Evolutionary conservation across 2,888 invertebrate species (phyloP).

Genomic region (Aquatica leii): DNA sequence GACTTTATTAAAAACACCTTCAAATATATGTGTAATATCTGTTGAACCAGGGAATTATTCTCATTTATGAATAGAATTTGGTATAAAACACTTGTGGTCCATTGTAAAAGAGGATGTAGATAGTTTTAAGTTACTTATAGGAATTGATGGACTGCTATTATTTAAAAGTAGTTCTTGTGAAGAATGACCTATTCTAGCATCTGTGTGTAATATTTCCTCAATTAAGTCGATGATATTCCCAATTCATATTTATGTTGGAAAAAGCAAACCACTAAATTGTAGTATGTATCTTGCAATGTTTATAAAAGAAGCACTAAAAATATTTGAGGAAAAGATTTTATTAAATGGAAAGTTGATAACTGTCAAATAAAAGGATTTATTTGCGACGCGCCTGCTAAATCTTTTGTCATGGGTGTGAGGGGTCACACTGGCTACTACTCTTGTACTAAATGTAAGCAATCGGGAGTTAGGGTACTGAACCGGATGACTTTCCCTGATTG

Average conservation of each 20-base stretch:
- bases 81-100: background rate
- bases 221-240: constrained; percentile 14
- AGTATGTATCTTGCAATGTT: constrained; percentile 14
- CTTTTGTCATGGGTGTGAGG: constrained; percentile 22
- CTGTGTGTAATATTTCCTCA: constrained; percentile 13
- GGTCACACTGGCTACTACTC: constrained; percentile 31
- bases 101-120: background rate
- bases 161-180: constrained; percentile 1
- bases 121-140: too few species aligned
- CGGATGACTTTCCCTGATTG: constrained; percentile 11
- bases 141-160: too few species aligned
- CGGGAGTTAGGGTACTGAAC: constrained; percentile 9
- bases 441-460: constrained; percentile 25
- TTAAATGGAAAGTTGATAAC: constrained; percentile 9
- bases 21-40: background rate
- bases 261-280: constrained; percentile 13
- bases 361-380: constrained; percentile 11
- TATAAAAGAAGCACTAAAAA: constrained; percentile 12
- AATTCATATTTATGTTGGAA: constrained; percentile 19
- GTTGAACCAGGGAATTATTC: constrained; percentile 9
- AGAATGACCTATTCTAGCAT: constrained; percentile 12
- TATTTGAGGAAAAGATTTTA: constrained; percentile 4
- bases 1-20: background rate
- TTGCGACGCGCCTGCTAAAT: constrained; percentile 32
- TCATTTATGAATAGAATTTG: background rate